Percentiles rank a stretch among this genome's conserved stretches.
Evolutionary conservation across 2,797 vertebrate species (phyloP).

Genomic region (Peromyscus eremicus): DNA sequence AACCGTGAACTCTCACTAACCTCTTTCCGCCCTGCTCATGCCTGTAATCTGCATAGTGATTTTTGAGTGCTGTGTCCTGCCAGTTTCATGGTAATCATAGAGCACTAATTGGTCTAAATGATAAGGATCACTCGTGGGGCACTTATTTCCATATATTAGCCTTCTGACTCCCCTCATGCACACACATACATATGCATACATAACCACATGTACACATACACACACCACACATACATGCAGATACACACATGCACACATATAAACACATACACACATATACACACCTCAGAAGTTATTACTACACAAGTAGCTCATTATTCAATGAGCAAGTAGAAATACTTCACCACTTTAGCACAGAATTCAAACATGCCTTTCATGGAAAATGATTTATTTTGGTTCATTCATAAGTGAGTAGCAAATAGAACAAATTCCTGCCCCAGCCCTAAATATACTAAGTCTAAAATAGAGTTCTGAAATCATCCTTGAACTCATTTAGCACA

Average conservation of each 20-base stretch:
- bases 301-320: neutral
- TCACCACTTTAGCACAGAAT: conserved; percentile 39
- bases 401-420: neutral
- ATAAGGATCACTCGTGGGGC: conserved; percentile 79
- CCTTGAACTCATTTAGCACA: conserved; percentile 16
- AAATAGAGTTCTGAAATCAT: conserved; percentile 11
- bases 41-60: conserved; percentile 73
- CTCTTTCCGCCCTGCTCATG: conserved; percentile 45
- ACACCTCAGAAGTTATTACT: neutral
- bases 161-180: conserved; percentile 63
- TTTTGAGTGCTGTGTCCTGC: conserved; percentile 74
- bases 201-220: neutral
- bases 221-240: neutral
- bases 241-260: neutral
- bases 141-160: conserved; percentile 76
- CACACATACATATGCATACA: neutral
- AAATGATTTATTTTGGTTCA: neutral
- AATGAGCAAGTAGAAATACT: conserved; percentile 49
- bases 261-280: neutral
- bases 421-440: neutral
- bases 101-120: conserved; percentile 85
- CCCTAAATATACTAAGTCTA: neutral
- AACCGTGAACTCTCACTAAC: conserved; percentile 75
- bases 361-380: conserved; percentile 40
- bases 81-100: conserved; percentile 84